phyloP scores from a whole-genome alignment of 2,797 vertebrate genomes.

The Mormyrus proboscirostris region DNA sequence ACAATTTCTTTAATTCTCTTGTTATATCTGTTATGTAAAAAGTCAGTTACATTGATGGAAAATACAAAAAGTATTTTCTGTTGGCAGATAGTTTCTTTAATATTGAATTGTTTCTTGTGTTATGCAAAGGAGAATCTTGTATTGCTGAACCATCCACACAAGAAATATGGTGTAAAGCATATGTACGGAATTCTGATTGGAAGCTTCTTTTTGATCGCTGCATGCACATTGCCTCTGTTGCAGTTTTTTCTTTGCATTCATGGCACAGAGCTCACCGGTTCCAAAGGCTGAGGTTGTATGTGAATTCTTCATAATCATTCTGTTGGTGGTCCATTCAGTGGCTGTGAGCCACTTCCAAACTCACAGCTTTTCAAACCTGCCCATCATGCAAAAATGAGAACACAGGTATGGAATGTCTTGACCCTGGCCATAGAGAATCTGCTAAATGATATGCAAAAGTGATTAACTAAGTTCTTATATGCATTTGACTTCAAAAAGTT shows the following conservation, averaged over 20 bases:
- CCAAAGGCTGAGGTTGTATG: background rate
- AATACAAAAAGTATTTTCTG: background rate
- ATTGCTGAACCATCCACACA: background rate
- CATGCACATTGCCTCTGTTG: background rate
- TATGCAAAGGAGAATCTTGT: background rate
- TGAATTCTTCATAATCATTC: constrained; percentile 3
- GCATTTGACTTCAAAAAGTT: background rate
- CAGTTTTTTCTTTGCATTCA: background rate
- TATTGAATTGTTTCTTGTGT: background rate
- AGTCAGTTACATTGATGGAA: background rate
- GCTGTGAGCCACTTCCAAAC: background rate
- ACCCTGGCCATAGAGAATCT: background rate
- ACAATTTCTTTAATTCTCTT: background rate
- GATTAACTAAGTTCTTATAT: background rate
- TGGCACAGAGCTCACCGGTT: background rate
- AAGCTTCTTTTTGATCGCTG: background rate
- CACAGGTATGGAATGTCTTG: background rate
- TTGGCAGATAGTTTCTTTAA: background rate
- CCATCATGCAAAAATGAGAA: background rate
- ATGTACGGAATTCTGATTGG: background rate
- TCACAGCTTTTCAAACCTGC: background rate
- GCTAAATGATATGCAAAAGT: background rate
- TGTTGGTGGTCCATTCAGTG: constrained; percentile 9
- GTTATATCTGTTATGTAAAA: background rate
- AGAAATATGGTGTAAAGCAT: background rate